Evolutionary conservation across 1,140 invertebrate genomes (phyloP).

Genomic region (Diabrotica virgifera): DNA sequence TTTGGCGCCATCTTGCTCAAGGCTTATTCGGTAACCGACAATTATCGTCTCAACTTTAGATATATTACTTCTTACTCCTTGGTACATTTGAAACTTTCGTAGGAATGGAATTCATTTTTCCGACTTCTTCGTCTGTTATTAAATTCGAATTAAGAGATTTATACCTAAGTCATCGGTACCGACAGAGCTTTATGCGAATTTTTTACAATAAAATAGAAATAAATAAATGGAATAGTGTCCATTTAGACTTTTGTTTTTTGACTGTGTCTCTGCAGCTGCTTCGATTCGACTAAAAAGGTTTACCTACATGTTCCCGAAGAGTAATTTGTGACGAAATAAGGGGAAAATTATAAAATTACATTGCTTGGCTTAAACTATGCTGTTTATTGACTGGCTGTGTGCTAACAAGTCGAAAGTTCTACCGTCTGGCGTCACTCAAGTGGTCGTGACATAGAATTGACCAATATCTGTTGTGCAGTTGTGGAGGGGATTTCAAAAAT

Average conservation of each 20-base stretch:
- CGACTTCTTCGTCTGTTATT: conserved; percentile 21
- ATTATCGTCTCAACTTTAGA: conserved; percentile 43
- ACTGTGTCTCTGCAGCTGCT: conserved; percentile 34
- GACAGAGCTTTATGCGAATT: not conserved
- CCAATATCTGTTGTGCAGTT: no score
- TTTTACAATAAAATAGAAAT: not conserved
- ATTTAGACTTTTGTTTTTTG: not conserved
- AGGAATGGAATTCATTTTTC: conserved; percentile 4
- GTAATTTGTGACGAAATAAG: conserved; percentile 52
- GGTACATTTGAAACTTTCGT: conserved; percentile 7
- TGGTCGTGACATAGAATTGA: no score
- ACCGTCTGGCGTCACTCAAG: no score
- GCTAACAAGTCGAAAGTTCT: not conserved
- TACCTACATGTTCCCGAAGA: conserved; percentile 46
- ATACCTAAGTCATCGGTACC: conserved; percentile 5
- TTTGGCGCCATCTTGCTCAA: conserved; percentile 44
- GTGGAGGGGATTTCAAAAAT: no score
- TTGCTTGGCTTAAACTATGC: conserved; percentile 46
- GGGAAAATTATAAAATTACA: conserved; percentile 52
- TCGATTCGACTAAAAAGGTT: conserved; percentile 46
- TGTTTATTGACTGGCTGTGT: conserved; percentile 20
- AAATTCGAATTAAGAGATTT: conserved; percentile 32
- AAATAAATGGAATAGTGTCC: not conserved
- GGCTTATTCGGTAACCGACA: conserved; percentile 37
- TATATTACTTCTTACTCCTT: conserved; percentile 39